Evolutionary conservation across 2,888 invertebrate genomes (phyloP), one percentile per base, ranked within the genome.

Genomic region (Dolichopus griseipennis): DNA sequence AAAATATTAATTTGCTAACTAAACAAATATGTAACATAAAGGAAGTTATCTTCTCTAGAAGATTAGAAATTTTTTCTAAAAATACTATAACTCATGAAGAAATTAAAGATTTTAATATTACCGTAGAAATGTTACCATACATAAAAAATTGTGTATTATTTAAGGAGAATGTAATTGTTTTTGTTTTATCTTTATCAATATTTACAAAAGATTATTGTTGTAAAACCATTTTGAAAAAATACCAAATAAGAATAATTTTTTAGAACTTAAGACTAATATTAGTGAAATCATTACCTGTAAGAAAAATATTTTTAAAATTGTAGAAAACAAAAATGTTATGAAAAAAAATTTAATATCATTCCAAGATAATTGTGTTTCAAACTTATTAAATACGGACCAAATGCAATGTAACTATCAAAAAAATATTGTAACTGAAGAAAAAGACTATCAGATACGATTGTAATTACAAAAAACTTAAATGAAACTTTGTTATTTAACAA

Each of bases 11-110:
- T 41, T 65, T 68, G 12, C 2, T 68, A 18, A n/a, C 37, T 33
- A 65, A 68, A 21, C 64, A 68, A 65, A 65, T 68, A 18, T 62
- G 41, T 21, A 63, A 63, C 22, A 65, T 68, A 21, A 68, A 65
- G 34, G 68, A 68, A 68, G 52, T 68, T 61, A 65, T 68, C 18
- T 18, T 68, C 15, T n/a, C n/a, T n/a, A n/a, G n/a, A n/a, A n/a
- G n/a, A n/a, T n/a, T n/a, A n/a, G n/a, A n/a, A n/a, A n/a, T n/a
- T n/a, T n/a, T n/a, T n/a, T n/a, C n/a, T n/a, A n/a, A n/a, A n/a
- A n/a, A n/a, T n/a, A n/a, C n/a, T n/a, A n/a, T n/a, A n/a, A n/a
- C n/a, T n/a, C n/a, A n/a, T n/a, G 68, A 68, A 62, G 68, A 68
- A n/a, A 68, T 62, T 21, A 22, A 15, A 41, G 37, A 65, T 62